Evolutionary conservation across 1,140 invertebrate species (phyloP).

Genomic region (Drosophila orena): DNA sequence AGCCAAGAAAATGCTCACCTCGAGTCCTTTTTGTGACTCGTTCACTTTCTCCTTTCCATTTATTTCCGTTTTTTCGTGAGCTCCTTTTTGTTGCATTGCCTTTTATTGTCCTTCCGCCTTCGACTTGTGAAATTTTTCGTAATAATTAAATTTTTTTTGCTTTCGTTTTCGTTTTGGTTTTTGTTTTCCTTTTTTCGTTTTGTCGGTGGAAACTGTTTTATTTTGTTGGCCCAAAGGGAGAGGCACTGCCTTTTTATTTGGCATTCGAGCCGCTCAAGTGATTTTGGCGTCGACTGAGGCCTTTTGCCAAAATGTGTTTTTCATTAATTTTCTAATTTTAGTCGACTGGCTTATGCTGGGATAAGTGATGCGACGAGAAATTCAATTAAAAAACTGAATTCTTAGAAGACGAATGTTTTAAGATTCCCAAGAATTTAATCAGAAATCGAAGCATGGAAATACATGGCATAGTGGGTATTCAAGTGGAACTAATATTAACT

Average conservation of each 20-base stretch:
- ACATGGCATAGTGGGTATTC: not conserved
- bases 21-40: constrained; percentile 52
- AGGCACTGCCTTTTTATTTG: constrained; percentile 25
- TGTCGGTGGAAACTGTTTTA: constrained; percentile 22
- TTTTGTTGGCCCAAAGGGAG: constrained; percentile 7
- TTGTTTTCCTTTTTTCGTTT: constrained; percentile 33
- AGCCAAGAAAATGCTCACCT: constrained; percentile 62
- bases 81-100: constrained; percentile 53
- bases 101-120: constrained; percentile 77
- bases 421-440: constrained; percentile 15
- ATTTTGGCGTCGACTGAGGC: constrained; percentile 50
- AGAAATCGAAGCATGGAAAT: not conserved
- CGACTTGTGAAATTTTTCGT: constrained; percentile 76
- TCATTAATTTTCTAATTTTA: constrained; percentile 76
- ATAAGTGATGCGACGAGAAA: constrained; percentile 43
- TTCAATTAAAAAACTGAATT: constrained; percentile 60
- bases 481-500: constrained; percentile 20
- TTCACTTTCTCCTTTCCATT: constrained; percentile 49
- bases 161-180: constrained; percentile 43
- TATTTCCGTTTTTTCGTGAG: constrained; percentile 17
- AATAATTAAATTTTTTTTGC: constrained; percentile 79
- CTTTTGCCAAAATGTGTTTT: constrained; percentile 62
- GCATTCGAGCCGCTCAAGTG: constrained; percentile 62
- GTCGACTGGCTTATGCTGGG: constrained; percentile 62
- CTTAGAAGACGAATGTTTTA: constrained; percentile 24